These are phyloP conservation scores for Pipistrellus nathusii DNA, from an alignment of 2,797 vertebrate species.

Conservation along the genomic window DNA sequence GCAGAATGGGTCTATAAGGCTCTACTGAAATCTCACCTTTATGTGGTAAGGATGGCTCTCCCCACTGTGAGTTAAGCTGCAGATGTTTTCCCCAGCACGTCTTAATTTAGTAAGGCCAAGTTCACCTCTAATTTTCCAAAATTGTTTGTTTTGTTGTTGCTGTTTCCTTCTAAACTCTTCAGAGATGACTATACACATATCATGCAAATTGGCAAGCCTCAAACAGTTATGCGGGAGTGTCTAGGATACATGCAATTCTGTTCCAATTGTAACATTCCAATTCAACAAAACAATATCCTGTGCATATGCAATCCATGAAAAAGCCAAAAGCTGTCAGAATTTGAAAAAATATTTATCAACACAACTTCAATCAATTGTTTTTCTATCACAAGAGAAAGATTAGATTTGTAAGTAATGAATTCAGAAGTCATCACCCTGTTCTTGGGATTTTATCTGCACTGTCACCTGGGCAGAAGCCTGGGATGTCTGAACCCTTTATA, in stretches of 20 bases:
- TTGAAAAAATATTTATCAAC: constrained; percentile 75
- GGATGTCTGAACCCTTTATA: constrained; percentile 28
- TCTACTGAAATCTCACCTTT: neutral
- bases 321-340: constrained; percentile 32
- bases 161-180: neutral
- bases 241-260: neutral
- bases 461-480: neutral
- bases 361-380: constrained; percentile 64
- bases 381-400: constrained; percentile 71
- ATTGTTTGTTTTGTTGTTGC: too few relatives aligned
- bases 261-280: neutral
- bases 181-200: neutral
- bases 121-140: neutral
- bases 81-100: accelerated
- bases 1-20: neutral
- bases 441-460: constrained; percentile 58
- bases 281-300: neutral
- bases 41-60: accelerated
- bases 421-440: neutral
- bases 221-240: neutral
- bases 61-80: accelerated
- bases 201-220: neutral
- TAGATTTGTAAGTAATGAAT: constrained; percentile 68
- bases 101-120: neutral
- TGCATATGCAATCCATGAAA: neutral